Evolutionary conservation across 2,113 vertebrate genomes (phyloP), one percentile per base, ranked within the genome.

Genomic region (Camelus bactrianus): DNA sequence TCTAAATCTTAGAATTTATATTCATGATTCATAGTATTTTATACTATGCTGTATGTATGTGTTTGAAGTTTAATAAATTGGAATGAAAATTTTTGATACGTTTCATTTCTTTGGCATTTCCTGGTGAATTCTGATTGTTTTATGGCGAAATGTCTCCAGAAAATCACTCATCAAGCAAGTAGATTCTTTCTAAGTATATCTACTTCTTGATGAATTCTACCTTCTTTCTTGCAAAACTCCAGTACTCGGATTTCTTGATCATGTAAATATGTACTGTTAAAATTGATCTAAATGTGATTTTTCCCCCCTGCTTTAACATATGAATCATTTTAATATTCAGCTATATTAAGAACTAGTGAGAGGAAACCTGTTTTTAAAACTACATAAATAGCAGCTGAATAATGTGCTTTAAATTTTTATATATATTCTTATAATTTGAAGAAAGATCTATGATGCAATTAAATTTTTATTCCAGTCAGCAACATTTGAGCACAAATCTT

Each of bases 321-420:
- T 35, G 17, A 77, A 54, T 89, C 67, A 89, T 88, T 89, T 94
- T 91, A 93, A 64, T 93, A 84, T 60, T 94, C 42, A 56, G 24
- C 56, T 70, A 19, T 79, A 35, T 79, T 84, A 81, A 88, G 28
- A 69, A 62, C 14, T 70, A 54, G 16, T 64, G n/a, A 91, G 24
- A 93, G 32, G 50, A 94, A 93, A 84, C 90, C 9, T 60, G 32
- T 94, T 94, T 93, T 50, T 96, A 79, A 82, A 83, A 75, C 28
- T 83, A 17, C 0, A 1, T 76, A 77, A 96, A n/a, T 62, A 92
- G n/a, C 58, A 56, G 32, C 56, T 92, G 58, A 75, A 35, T 85
- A 67, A 30, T 72, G 15, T 35, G 2, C 48, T 91, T 80, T 35
- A 73, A 52, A 88, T 62, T 48, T 67, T 10, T 3, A 5, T 67